Conservation (phyloP, 2,797 vertebrate species). For the Acropternis orthonyx region DNA sequence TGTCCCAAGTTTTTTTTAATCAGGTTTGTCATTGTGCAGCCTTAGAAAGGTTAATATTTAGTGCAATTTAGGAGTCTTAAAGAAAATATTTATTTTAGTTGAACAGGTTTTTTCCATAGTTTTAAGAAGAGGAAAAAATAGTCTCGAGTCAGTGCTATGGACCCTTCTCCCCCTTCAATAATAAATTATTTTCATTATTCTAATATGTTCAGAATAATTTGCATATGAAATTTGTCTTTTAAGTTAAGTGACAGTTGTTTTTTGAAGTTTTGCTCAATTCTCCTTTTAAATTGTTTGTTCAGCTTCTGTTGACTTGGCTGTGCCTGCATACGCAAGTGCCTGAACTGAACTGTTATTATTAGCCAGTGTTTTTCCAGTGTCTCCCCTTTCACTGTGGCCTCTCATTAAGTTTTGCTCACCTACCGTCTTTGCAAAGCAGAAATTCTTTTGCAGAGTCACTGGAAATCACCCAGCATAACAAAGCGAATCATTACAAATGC, state of each 20-base stretch:
- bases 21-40: background rate
- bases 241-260: accelerated
- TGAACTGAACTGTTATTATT: background rate
- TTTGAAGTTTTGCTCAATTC: background rate
- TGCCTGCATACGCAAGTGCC: accelerated
- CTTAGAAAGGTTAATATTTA: background rate
- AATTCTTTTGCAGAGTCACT: background rate
- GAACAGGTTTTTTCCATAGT: background rate
- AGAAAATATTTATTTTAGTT: background rate
- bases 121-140: background rate
- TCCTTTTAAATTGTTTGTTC: background rate
- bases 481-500: background rate
- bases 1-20: background rate
- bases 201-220: background rate
- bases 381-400: background rate
- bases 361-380: background rate
- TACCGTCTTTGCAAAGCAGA: background rate
- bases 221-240: background rate
- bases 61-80: background rate
- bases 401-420: background rate
- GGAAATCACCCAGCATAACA: background rate
- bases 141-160: too few relatives aligned
- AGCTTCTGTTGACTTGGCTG: background rate
- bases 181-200: background rate
- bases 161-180: background rate